phyloP scores from a whole-genome alignment of 2,113 vertebrate genomes.

The Plotosus lineatus region DNA sequence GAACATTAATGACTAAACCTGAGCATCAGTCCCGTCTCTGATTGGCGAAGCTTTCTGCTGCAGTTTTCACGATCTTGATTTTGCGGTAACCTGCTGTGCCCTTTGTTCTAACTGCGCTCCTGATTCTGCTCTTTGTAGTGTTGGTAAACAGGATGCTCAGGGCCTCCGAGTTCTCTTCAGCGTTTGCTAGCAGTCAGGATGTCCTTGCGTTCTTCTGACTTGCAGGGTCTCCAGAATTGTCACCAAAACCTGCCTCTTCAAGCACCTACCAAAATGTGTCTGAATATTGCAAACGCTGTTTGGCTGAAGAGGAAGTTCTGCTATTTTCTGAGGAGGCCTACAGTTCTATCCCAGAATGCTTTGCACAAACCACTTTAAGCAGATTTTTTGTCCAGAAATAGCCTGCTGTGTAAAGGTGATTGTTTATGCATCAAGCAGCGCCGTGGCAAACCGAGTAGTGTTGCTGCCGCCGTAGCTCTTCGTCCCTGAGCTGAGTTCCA shows the following conservation, averaged over 20 bases:
- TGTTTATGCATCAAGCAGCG: not conserved
- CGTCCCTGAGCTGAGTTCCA: not conserved
- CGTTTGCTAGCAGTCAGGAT: conserved; percentile 8
- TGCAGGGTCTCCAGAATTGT: not conserved
- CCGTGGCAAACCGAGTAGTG: not conserved
- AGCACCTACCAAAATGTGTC: not conserved
- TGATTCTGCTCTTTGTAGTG: conserved; percentile 16
- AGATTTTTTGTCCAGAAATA: not conserved
- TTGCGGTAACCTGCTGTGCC: conserved; percentile 1
- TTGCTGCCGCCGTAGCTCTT: not conserved
- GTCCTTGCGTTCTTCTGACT: not conserved
- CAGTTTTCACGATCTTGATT: conserved; percentile 23
- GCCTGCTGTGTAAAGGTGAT: not conserved
- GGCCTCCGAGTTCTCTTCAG: not conserved
- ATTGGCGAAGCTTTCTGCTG: not conserved
- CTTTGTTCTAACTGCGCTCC: conserved; percentile 23
- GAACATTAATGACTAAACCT: not conserved
- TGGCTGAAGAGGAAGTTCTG: not conserved
- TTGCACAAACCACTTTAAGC: not conserved
- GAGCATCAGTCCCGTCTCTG: not conserved
- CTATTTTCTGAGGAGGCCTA: not conserved
- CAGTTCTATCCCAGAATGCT: not conserved
- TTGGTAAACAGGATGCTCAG: conserved; percentile 47
- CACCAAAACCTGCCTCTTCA: conserved; percentile 4
- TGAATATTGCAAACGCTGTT: not conserved